These are phyloP conservation scores for Nycteola revayana DNA, from an alignment of 2,888 invertebrate genomes.

Conservation along the genomic window DNA sequence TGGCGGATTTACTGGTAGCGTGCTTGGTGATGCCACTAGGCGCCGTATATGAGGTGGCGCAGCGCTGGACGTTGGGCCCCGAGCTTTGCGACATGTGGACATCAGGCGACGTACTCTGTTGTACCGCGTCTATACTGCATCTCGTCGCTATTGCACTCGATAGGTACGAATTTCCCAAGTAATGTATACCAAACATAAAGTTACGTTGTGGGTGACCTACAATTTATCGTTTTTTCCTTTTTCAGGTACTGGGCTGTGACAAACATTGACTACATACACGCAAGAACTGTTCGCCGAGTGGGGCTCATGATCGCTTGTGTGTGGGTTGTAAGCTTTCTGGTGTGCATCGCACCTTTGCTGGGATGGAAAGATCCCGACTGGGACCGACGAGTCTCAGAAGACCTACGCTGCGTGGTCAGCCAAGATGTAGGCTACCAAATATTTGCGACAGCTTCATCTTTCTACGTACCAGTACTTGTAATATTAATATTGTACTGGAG, in stretches of 20 bases:
- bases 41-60: constrained; percentile 89
- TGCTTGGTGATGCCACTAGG: constrained; percentile 90
- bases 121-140: constrained; percentile 91
- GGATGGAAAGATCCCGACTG: constrained; percentile 89
- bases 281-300: constrained; percentile 88
- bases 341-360: constrained; percentile 93
- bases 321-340: constrained; percentile 91
- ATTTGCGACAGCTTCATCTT: constrained; percentile 94
- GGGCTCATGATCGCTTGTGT: constrained; percentile 91
- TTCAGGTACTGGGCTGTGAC: constrained; percentile 94
- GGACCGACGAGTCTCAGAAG: constrained; percentile 80
- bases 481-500: constrained; percentile 95
- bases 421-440: constrained; percentile 93
- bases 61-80: constrained; percentile 92
- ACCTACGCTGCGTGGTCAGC: constrained; percentile 89
- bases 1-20: constrained; percentile 95
- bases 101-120: constrained; percentile 94
- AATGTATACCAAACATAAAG: no score
- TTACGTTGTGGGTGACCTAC: no score
- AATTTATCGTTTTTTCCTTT: constrained; percentile 20
- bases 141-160: constrained; percentile 91
- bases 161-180: no score
- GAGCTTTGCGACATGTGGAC: constrained; percentile 97
- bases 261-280: constrained; percentile 93
- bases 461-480: constrained; percentile 93